Evolutionary conservation across 2,888 invertebrate genomes (phyloP).

Genomic region (Xestia sexstrigata): DNA sequence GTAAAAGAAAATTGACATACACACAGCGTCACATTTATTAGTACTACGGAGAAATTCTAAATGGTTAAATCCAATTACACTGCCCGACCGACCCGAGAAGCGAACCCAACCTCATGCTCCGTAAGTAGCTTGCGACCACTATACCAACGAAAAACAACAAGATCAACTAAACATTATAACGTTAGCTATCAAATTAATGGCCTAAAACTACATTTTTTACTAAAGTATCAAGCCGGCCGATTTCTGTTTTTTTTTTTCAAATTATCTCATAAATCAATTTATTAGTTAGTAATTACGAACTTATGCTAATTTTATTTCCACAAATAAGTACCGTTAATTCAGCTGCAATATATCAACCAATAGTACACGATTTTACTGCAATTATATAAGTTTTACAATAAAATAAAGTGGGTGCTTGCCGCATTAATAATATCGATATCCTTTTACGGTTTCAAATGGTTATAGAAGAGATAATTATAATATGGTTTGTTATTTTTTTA

Average conservation of each 20-base stretch:
- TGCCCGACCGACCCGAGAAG: background rate
- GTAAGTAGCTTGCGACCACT: background rate
- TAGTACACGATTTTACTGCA: constrained; percentile 35
- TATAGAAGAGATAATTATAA: constrained; percentile 11
- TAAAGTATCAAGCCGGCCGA: background rate
- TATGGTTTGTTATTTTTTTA: constrained; percentile 1
- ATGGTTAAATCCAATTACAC: background rate
- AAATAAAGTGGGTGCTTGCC: constrained; percentile 40
- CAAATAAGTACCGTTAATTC: background rate
- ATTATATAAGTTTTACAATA: constrained; percentile 33
- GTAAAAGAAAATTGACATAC: background rate
- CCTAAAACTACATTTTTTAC: background rate
- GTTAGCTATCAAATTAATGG: background rate
- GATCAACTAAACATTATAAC: background rate
- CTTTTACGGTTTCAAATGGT: constrained; percentile 27
- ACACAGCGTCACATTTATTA: background rate
- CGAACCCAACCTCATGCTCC: background rate
- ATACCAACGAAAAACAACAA: background rate
- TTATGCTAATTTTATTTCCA: constrained; percentile 11
- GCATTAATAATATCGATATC: constrained; percentile 50
- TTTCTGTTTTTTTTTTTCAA: no score
- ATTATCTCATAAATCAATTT: no score
- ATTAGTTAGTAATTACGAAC: background rate
- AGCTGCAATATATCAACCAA: background rate
- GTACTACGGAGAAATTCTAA: background rate